phyloP scores from a whole-genome alignment of 2,113 vertebrate species.

The Hippocampus guttulatus region DNA sequence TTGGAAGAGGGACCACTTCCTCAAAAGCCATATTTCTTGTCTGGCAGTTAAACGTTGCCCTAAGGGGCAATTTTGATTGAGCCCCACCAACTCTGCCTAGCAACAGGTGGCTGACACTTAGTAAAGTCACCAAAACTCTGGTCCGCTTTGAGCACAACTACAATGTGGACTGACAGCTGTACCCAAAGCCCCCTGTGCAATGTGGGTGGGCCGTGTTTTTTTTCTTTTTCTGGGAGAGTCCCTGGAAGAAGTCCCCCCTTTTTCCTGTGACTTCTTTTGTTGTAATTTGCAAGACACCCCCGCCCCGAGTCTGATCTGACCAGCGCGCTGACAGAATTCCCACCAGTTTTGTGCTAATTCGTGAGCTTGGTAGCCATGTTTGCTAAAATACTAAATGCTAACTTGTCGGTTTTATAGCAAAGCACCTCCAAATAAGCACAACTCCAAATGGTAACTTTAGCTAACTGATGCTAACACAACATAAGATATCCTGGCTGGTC shows the following conservation, averaged over 20 bases:
- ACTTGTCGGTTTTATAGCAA: too few relatives aligned
- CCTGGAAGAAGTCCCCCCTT: constrained; percentile 25
- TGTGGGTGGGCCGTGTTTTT: constrained; percentile 70
- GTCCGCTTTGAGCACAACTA: background rate
- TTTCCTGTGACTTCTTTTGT: constrained; percentile 27
- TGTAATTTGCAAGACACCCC: background rate
- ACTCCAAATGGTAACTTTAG: background rate
- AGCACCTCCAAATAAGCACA: background rate
- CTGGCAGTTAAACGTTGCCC: background rate
- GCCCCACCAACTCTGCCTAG: background rate
- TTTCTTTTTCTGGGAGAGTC: background rate
- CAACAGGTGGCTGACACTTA: constrained; percentile 8
- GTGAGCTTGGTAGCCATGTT: background rate
- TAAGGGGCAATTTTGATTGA: background rate
- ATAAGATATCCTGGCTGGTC: background rate
- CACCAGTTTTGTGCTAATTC: background rate
- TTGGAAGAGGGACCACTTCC: constrained; percentile 37
- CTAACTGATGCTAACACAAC: background rate
- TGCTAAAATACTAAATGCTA: too few relatives aligned
- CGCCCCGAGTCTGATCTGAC: background rate
- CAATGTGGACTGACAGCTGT: constrained; percentile 68
- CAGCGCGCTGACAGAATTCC: background rate
- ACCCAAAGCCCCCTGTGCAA: constrained; percentile 42
- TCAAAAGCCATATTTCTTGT: constrained; percentile 5
- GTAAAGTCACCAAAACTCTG: background rate